Evolutionary conservation across 2,888 invertebrate genomes (phyloP), one percentile per base, ranked within the genome.

Genomic region (Drosophila multiciliata): DNA sequence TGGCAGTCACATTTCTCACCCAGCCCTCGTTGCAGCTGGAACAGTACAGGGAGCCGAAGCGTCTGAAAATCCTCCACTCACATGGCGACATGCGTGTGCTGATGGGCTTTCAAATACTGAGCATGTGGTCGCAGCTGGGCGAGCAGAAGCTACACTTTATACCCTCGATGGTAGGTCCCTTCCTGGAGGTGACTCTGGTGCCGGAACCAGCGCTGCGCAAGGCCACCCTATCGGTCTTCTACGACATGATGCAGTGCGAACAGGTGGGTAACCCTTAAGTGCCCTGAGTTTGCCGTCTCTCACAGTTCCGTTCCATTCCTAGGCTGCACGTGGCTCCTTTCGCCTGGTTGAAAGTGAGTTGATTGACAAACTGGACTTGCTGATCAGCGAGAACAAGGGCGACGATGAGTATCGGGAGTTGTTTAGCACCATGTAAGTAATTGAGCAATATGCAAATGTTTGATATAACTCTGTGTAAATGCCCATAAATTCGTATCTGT

Each of bases 181-280:
- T 99, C 84, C 94, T 99, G 49, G 98, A 98, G 93, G 98, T 99
- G 6, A 98, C 98, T 0, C 94, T 99, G 38, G 98, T 99, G 7
- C 97, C 97, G 0, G 97, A 98, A 89, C 95, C 95, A 42, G 96
- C 97, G 80, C 92, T 99, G 9, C 95, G 99, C 0, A 96, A 97
- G 82, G 97, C 98, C 0, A 98, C 98, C 0, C 93, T 99, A 15
- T 97, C 98, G 9, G 98, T 99, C 52, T 97, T 99, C 86, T 98
- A 98, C 87, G 98, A 98, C 83, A 97, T 99, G 95, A 98, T 99
- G 97, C 97, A 98, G 80, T 97, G 97, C 86, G 98, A 99, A 91
- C 96, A 94, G 94, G 90, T 92, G 62, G 57, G 75, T 58, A 1
- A 2, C 23, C 15, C 20, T 26, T 8, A 0, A 1, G 11, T 11